Conservation (phyloP, 2,888 invertebrate species). For the Dione vanillae region DNA sequence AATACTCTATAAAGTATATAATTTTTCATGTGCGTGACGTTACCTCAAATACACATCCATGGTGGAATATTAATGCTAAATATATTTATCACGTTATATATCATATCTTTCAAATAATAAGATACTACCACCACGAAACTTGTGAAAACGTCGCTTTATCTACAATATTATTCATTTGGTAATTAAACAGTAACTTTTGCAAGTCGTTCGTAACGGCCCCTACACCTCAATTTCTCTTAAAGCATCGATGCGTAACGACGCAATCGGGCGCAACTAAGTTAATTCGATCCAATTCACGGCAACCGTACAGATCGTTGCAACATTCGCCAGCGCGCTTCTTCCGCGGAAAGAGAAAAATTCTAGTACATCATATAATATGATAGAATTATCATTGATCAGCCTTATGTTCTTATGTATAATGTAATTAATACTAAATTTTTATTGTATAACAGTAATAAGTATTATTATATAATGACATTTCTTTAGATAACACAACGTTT, state of each 20-base stretch:
- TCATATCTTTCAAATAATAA: not conserved
- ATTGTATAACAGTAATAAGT: not conserved
- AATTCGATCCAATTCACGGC: slow-evolving; percentile 78
- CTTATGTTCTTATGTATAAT: not conserved
- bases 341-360: slow-evolving; percentile 61
- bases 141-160: not conserved
- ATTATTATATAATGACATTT: not conserved
- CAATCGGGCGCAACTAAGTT: slow-evolving; percentile 80
- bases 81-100: not conserved
- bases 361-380: slow-evolving; percentile 41
- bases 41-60: no score
- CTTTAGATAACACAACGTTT: not conserved
- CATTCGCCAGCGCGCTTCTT: slow-evolving; percentile 66
- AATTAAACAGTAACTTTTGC: slow-evolving; percentile 76
- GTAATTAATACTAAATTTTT: not conserved
- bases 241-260: slow-evolving; percentile 74
- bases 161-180: slow-evolving; percentile 46
- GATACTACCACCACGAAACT: not conserved
- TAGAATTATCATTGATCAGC: not conserved
- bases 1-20: not conserved
- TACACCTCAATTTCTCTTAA: slow-evolving; percentile 79
- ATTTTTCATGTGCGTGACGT: no score
- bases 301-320: slow-evolving; percentile 67
- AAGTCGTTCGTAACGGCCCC: slow-evolving; percentile 74
- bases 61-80: not conserved